Evolutionary conservation across 2,888 invertebrate genomes (phyloP).

Genomic region (Tachystola acroxantha): DNA sequence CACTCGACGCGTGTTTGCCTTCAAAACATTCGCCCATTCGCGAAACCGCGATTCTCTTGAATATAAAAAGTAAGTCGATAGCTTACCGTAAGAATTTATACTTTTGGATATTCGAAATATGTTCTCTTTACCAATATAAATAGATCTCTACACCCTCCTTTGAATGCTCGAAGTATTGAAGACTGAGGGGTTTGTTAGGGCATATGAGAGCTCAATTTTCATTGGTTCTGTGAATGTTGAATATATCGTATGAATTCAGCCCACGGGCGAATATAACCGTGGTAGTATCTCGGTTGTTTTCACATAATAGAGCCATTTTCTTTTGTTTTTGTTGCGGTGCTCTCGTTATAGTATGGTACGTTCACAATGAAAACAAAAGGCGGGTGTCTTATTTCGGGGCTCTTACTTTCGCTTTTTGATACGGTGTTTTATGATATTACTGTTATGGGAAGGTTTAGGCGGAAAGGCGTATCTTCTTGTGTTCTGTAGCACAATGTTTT

Average conservation of each 20-base stretch:
- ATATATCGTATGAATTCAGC: conserved; percentile 75
- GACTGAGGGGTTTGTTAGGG: conserved; percentile 12
- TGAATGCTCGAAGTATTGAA: neutral
- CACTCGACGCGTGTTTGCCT: conserved; percentile 50
- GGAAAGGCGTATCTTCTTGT: too few species aligned
- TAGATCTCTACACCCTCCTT: conserved; percentile 24
- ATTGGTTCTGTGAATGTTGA: conserved; percentile 55
- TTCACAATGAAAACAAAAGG: conserved; percentile 73
- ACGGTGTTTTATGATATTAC: conserved; percentile 40
- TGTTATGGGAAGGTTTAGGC: conserved; percentile 12
- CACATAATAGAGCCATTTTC: conserved; percentile 78
- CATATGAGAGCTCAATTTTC: conserved; percentile 34
- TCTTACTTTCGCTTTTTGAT: conserved; percentile 50
- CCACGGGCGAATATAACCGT: conserved; percentile 74
- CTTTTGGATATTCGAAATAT: conserved; percentile 77
- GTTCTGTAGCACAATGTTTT: too few species aligned
- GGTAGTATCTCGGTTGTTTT: conserved; percentile 73
- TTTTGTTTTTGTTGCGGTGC: conserved; percentile 74
- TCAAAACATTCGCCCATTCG: conserved; percentile 70
- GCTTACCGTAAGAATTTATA: conserved; percentile 75
- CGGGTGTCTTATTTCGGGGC: conserved; percentile 64
- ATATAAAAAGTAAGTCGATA: conserved; percentile 78
- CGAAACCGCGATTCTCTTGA: conserved; percentile 60
- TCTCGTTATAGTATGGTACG: conserved; percentile 69
- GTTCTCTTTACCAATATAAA: conserved; percentile 40